A percentile compares a stretch with the other conserved stretches of the same genome.
phyloP scores from a whole-genome alignment of 2,797 vertebrate species.

The Gambusia yucatana region DNA sequence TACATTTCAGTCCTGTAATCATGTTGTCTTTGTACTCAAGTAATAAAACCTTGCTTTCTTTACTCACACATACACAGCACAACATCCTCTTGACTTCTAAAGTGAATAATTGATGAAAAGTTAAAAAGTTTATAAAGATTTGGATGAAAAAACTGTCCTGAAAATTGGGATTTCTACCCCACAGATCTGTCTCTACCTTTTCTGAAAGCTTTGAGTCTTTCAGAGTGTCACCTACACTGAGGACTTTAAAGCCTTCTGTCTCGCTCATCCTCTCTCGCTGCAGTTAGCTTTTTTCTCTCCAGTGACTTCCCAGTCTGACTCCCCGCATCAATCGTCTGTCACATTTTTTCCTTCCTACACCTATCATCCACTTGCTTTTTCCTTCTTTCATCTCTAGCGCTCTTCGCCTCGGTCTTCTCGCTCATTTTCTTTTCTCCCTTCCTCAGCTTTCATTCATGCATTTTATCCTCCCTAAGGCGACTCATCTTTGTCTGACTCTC shows the following conservation, averaged over 20 bases:
- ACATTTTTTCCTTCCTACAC: neutral
- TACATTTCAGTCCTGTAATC: neutral
- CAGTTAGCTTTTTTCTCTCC: conserved; percentile 3
- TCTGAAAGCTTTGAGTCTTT: conserved; percentile 5
- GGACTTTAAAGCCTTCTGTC: neutral
- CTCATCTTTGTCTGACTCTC: conserved; percentile 32
- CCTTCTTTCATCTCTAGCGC: neutral
- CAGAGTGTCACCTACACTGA: conserved; percentile 12
- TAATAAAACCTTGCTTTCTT: neutral
- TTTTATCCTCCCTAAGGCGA: conserved; percentile 9
- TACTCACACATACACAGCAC: neutral
- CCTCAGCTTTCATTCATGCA: neutral
- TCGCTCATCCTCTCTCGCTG: neutral
- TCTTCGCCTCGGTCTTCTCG: neutral
- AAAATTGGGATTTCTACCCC: neutral
- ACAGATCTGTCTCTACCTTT: neutral
- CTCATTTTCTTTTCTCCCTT: neutral
- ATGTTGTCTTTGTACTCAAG: neutral
- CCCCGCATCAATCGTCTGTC: conserved; percentile 6
- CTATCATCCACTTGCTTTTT: neutral
- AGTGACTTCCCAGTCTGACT: conserved; percentile 6
- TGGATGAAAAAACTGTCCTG: neutral
- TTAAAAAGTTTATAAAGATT: neutral
- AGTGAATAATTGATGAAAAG: neutral
- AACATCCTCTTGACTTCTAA: neutral